phyloP scores from a whole-genome alignment of 1,140 invertebrate genomes.

The Drosophila kanapiae region DNA sequence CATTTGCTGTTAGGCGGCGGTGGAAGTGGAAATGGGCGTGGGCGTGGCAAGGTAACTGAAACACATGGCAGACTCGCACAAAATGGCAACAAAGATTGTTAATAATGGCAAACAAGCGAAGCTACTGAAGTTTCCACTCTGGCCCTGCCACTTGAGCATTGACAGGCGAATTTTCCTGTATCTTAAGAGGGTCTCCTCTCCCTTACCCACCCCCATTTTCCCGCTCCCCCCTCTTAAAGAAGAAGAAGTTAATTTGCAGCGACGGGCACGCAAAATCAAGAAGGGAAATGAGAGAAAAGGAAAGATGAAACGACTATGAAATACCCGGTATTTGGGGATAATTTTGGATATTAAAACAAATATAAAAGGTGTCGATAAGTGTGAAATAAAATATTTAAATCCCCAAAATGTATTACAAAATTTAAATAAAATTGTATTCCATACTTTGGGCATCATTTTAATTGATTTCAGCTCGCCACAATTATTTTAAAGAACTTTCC shows the following conservation, averaged over 20 bases:
- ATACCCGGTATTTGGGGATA: neutral
- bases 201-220: neutral
- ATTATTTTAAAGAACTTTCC: neutral
- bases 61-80: conserved; percentile 61
- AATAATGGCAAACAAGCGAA: conserved; percentile 82
- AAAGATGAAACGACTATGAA: neutral
- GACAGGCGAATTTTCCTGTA: conserved; percentile 53
- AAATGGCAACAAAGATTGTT: conserved; percentile 82
- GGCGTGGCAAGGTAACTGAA: conserved; percentile 19
- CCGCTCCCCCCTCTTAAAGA: neutral
- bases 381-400: neutral
- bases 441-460: neutral
- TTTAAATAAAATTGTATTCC: neutral
- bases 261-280: conserved; percentile 58
- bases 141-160: conserved; percentile 56
- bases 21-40: conserved; percentile 6
- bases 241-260: conserved; percentile 68
- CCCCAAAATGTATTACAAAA: neutral
- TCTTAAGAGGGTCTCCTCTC: conserved; percentile 24
- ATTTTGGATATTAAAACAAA: neutral
- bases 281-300: neutral
- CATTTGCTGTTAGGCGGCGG: conserved; percentile 52
- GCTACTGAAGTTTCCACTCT: conserved; percentile 62
- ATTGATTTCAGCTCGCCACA: neutral
- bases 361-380: fast-evolving